A percentile compares a stretch with the other conserved stretches of the same genome.
Evolutionary conservation across 2,888 invertebrate species (phyloP).

Genomic region (Sphinx pinastri): DNA sequence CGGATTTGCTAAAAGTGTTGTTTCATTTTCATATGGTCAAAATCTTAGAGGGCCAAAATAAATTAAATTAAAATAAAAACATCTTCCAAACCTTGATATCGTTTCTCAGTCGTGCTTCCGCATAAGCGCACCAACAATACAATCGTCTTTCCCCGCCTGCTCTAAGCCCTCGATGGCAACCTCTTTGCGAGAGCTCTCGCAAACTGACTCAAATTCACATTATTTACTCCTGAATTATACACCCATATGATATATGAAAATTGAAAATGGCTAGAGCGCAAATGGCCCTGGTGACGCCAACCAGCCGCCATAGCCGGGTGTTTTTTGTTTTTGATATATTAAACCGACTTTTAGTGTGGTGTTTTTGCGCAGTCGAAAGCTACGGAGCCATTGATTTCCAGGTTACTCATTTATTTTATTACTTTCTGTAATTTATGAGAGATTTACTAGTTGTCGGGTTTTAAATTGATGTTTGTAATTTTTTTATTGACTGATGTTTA

Average conservation of each 20-base stretch:
- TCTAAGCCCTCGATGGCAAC: conserved; percentile 41
- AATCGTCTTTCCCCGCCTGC: conserved; percentile 35
- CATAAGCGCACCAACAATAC: conserved; percentile 38
- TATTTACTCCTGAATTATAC: conserved; percentile 37
- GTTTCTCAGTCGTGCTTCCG: conserved; percentile 31
- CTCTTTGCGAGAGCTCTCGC: conserved; percentile 34
- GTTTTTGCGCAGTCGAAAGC: background rate
- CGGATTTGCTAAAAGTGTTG: too few species aligned
- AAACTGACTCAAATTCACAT: conserved; percentile 34
- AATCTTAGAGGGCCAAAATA: too few species aligned
- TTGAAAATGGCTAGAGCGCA: conserved; percentile 20
- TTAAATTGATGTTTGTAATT: background rate
- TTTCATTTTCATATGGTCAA: too few species aligned
- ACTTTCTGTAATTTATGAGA: background rate
- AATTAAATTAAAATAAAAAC: background rate
- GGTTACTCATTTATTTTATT: background rate
- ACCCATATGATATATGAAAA: conserved; percentile 26
- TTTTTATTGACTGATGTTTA: background rate
- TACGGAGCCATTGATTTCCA: background rate
- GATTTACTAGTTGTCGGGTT: background rate
- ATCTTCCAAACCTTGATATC: background rate
- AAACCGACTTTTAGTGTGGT: background rate
- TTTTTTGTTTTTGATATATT: conserved; percentile 14
- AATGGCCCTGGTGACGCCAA: conserved; percentile 15
- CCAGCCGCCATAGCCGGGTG: conserved; percentile 3